phyloP scores from a whole-genome alignment of 2,888 invertebrate genomes.

The Chloroclystis v-ata region DNA sequence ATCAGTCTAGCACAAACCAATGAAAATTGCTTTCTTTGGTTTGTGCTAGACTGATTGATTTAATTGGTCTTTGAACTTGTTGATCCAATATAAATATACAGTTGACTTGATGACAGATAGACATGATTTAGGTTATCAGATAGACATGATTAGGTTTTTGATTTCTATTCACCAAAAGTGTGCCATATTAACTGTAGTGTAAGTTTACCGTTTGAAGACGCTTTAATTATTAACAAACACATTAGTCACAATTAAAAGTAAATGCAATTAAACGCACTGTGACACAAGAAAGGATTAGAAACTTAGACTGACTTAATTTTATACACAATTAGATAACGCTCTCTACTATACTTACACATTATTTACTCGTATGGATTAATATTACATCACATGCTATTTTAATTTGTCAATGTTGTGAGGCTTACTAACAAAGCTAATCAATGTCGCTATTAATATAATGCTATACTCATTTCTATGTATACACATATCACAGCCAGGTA shows the following conservation, averaged over 20 bases:
- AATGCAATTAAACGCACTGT: conserved; percentile 13
- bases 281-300: conserved; percentile 25
- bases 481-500: not conserved
- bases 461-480: not conserved
- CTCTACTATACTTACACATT: conserved; percentile 12
- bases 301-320: conserved; percentile 21
- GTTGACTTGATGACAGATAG: too few relatives aligned
- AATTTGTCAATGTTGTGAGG: conserved; percentile 39
- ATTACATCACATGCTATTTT: conserved; percentile 24
- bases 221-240: conserved; percentile 6
- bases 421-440: conserved; percentile 33
- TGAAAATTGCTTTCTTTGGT: too few relatives aligned
- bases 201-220: conserved; percentile 14
- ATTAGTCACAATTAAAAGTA: conserved; percentile 1
- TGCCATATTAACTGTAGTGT: conserved; percentile 6
- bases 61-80: too few relatives aligned
- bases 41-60: too few relatives aligned
- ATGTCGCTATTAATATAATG: conserved; percentile 31
- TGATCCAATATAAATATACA: too few relatives aligned
- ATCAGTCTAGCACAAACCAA: too few relatives aligned
- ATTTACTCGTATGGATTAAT: conserved; percentile 13
- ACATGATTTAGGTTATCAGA: too few relatives aligned
- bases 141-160: not conserved
- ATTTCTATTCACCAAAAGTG: not conserved
- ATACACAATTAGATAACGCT: conserved; percentile 1